Evolutionary conservation across 2,888 invertebrate genomes (phyloP), one percentile per base, ranked within the genome.

Genomic region (Cryptophagus acutangulus): DNA sequence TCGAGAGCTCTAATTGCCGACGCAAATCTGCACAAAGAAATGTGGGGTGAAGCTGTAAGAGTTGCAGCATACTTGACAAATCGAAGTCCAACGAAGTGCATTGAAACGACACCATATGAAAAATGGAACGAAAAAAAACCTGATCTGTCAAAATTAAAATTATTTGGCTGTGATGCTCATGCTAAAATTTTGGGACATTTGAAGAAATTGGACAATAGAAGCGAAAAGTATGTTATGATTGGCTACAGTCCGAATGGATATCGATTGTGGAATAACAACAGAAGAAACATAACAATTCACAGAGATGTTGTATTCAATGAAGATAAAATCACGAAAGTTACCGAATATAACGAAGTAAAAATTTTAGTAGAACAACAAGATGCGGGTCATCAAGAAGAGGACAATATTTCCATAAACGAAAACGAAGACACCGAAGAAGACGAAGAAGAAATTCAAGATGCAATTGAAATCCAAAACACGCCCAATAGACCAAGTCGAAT

Each of bases 91-190:
- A 40, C 40, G 9, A 36, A 39, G 18, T 43, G 12, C 38, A 33
- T 29, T 25, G n/a, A 38, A 26, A 38, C 9, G 31, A 60, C 61
- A 2, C 61, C 63, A 9, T 36, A 31, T 30, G 62, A 65, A 51
- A 40, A 43, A 17, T 62, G 61, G 61, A 47, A 40, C 6, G 42
- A 40, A 3, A 46, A 38, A 36, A 59, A 49, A 49, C 56, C 61
- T 10, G 40, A 61, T 38, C 34, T 61, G 13, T 51, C 50, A 26
- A 46, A 46, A 20, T 15, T 65, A 16, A 46, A 53, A 49, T 41
- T 58, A 1, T 65, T 64, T 54, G 62, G 62, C 6, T 41, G 45
- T 29, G 34, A 30, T 31, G 57, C 54, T 3, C 52, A 57, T 48
- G 51, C 50, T 8, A 57, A 63, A 46, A 34, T 43, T 2, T 18